Evolutionary conservation across 1,140 invertebrate genomes (phyloP), one percentile per base, ranked within the genome.

Genomic region (Monomorium pharaonis): DNA sequence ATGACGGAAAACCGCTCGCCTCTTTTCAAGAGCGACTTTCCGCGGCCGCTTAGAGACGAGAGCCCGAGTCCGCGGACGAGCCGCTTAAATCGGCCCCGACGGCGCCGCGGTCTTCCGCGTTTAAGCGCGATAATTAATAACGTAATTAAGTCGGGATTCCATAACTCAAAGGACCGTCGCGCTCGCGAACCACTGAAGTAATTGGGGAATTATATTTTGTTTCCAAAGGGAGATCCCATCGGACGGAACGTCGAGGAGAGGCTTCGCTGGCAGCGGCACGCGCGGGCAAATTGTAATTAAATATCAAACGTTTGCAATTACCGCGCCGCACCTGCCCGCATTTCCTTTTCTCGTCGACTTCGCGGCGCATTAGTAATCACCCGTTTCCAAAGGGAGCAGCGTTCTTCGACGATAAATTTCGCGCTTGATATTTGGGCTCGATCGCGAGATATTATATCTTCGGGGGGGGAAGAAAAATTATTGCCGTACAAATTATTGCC

Each of bases 231-330:
- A 47, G 92, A 92, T 92, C 87, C 77, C 86, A 93, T 92, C 91
- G 91, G 72, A 70, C 49, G 83, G 27, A 37, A 70, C 67, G 37
- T 56, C 65, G 78, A 83, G 86, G 78, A 83, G 86, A 69, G 86
- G 78, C 83, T 85, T 88, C 85, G 83, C 47, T 49, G 65, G 54
- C 24, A 37, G 70, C 24, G 30, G 70, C 70, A 67, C 30, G 44
- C 63, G 51, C 30, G 67, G 86, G 49, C 49, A 89, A 94, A 93
- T 93, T 92, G 88, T 93, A 94, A 94, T 94, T 94, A 94, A 94
- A 93, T 94, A 94, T 94, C 92, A 94, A 94, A 94, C 92, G 90
- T 88, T 92, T 75, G 93, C 93, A 94, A 94, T 94, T 94, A 93
- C 92, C 84, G 80, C 67, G 87, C 84, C 88, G 91, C 93, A 93